Evolutionary conservation across 2,888 invertebrate species (phyloP), one percentile per base, ranked within the genome.

Genomic region (Reticulitermes lucifugus): DNA sequence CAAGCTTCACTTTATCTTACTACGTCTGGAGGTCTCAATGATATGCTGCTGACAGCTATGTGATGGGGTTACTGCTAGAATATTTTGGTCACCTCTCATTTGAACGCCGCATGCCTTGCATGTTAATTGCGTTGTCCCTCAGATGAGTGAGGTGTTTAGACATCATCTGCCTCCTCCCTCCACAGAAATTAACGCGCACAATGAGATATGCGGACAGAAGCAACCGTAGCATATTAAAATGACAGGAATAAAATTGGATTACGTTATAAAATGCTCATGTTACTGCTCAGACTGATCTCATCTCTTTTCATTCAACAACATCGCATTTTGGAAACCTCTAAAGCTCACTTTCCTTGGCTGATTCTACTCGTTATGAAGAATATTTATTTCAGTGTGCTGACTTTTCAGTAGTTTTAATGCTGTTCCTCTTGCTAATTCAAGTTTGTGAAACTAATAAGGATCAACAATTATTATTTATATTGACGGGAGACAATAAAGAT

Each of bases 71-170:
- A 1, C 21, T n/a, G n/a, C 60, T 14, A 1, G 71, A 29, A 71
- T 71, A 71, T 71, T 71, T 71, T 25, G 71, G 71, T 71, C 35
- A 71, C 14, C 71, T 29, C 29, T 71, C n/a, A 71, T 29, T 9
- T 71, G n/a, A 18, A 29, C 35, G 71, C 7, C 25, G 29, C 29
- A 22, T 35, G 71, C 29, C 71, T 71, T 71, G 71, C 71, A 71
- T 71, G 7, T 71, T 71, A 71, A 71, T 71, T 9, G 71, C 71
- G 21, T 71, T 25, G 60, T 60, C 60, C n/a, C 60, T 60, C 18
- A 18, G 21, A 18, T n/a, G 60, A 60, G 60, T 21, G n/a, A 60
- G 18, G 60, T n/a, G n/a, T 60, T 21, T 60, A 18, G n/a, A 60
- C 60, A 18, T 22, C 21, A 6, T n/a, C 60, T 12, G 21, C 21